Conservation (phyloP, 2,888 invertebrate genomes). For the Coenonympha glycerion region DNA sequence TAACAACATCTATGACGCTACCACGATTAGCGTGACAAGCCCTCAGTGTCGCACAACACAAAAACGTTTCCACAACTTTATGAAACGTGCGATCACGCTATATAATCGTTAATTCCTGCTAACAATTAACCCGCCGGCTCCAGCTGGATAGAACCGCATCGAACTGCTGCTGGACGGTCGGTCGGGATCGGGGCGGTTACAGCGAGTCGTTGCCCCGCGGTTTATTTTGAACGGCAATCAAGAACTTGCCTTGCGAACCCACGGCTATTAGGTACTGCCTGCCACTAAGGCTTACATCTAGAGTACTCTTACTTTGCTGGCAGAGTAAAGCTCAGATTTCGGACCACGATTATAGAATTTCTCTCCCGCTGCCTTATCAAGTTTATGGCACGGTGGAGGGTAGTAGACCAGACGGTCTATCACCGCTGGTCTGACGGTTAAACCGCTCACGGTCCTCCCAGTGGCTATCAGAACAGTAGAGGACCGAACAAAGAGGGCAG, state of each 20-base stretch:
- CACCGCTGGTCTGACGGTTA: too few species aligned
- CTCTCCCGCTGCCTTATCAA: too few species aligned
- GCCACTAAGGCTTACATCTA: too few species aligned
- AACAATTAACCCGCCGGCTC: constrained; percentile 49
- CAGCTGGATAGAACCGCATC: constrained; percentile 44
- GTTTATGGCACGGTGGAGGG: too few species aligned
- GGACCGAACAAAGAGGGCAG: too few species aligned
- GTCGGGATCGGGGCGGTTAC: constrained; percentile 45
- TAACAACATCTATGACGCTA: not conserved
- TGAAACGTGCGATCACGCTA: constrained; percentile 26
- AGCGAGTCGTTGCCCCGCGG: constrained; percentile 41
- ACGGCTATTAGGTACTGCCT: not conserved
- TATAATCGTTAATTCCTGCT: constrained; percentile 44
- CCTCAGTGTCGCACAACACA: not conserved
- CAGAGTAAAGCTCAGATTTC: too few species aligned
- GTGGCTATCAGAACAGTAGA: too few species aligned
- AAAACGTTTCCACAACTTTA: constrained; percentile 11
- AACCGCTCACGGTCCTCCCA: too few species aligned
- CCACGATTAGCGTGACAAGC: not conserved
- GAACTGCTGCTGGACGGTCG: constrained; percentile 40
- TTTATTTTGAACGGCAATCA: constrained; percentile 16
- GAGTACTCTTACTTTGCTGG: too few species aligned
- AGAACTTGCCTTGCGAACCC: not conserved
- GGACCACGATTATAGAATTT: too few species aligned
- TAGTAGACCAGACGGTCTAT: too few species aligned